Evolutionary conservation across 2,797 vertebrate species (phyloP), one percentile per base, ranked within the genome.

Genomic region (Halcyon chelicuti): DNA sequence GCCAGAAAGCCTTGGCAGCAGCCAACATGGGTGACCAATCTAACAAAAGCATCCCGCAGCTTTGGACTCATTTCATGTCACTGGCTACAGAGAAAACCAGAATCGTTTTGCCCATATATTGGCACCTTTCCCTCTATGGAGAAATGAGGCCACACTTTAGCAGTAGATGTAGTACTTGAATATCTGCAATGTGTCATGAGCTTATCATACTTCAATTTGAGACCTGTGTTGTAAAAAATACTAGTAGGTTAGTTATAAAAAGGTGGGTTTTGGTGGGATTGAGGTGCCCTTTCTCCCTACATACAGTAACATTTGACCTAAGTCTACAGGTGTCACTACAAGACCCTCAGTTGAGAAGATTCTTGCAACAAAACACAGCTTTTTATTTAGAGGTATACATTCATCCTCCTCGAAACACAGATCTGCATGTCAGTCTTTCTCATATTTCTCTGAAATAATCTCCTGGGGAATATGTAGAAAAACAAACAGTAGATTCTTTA

Each of bases 401-500:
- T 91, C 18, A 22, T 66, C 40, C 60, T 51, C 47, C 39, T 61
- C 90, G 65, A 81, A 88, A 88, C 44, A n/a, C 5, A 92, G 58
- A 68, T 66, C 35, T 0, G 0, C 26, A 9, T 37, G 57, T 77
- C 75, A n/a, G 15, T 72, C 68, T 87, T 62, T 67, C 76, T 90
- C 10, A 7, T 76, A 46, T 67, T 93, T 90, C 63, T 89, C 80
- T 10, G 13, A 74, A 94, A 61, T 85, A 12, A 60, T 85, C 71
- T 95, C 74, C 29, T 84, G 67, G 20, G 83, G 10, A 81, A 82
- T 81, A 63, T 2, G 5, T 25, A 82, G 55, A 66, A 85, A 86
- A 92, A 78, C 40, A 93, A 88, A 79, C 63, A 87, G 74, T 65
- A 74, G 74, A 79, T 92, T 88, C 65, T 88, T 93, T 90, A 74